Evolutionary conservation across 2,797 vertebrate genomes (phyloP).

Genomic region (Zalophus californianus): DNA sequence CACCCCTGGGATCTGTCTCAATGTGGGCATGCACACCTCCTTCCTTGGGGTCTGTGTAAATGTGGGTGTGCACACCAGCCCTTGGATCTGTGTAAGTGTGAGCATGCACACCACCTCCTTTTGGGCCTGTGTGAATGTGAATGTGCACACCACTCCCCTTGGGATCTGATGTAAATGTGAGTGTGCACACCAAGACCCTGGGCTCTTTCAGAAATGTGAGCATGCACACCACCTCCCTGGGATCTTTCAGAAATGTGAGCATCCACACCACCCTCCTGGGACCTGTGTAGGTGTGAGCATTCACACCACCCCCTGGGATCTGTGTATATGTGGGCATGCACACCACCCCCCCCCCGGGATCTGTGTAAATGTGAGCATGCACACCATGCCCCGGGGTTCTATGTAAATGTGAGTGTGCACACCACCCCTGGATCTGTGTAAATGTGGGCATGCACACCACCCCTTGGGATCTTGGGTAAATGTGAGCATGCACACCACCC

Average conservation of each 20-base stretch:
- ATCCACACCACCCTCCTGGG: neutral
- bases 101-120: neutral
- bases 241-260: neutral
- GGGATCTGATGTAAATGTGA: no score
- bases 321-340: accelerated
- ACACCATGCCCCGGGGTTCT: neutral
- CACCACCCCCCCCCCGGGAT: no score
- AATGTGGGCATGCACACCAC: no score
- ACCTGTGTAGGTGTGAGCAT: no score
- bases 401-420: neutral
- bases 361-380: no score
- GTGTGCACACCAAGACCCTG: no score
- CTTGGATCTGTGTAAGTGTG: neutral
- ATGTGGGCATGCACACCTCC: no score
- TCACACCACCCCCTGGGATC: neutral
- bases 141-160: accelerated
- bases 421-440: neutral
- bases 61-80: accelerated
- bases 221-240: neutral
- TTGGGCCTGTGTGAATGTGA: accelerated
- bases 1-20: no score
- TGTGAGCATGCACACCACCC: neutral
- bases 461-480: neutral
- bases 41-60: neutral
- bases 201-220: no score